Evolutionary conservation across 2,113 vertebrate species (phyloP).

Genomic region (Thunnus maccoyii): DNA sequence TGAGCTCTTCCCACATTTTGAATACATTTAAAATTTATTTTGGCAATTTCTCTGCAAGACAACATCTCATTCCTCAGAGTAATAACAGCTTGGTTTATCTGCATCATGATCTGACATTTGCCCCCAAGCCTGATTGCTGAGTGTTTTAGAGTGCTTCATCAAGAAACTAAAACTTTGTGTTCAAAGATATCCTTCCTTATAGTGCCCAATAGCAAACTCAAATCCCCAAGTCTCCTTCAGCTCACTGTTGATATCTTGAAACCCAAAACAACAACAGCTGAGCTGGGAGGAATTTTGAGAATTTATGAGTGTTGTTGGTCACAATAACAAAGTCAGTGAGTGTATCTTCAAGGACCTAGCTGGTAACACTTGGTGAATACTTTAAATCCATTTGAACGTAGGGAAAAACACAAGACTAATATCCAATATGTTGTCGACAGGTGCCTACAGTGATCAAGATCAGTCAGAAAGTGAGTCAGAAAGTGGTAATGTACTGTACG

Average conservation of each 20-base stretch:
- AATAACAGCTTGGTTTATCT: slow-evolving; percentile 40
- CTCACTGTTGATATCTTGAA: slow-evolving; percentile 17
- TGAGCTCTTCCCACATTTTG: not conserved
- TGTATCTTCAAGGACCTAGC: not conserved
- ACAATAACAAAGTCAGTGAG: slow-evolving; percentile 18
- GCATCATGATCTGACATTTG: slow-evolving; percentile 51
- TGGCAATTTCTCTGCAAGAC: slow-evolving; percentile 22
- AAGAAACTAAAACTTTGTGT: slow-evolving; percentile 30
- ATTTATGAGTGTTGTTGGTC: slow-evolving; percentile 4
- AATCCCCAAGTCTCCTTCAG: slow-evolving; percentile 25
- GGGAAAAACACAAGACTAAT: not conserved
- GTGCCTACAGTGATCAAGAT: slow-evolving; percentile 1
- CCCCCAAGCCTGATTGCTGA: slow-evolving; percentile 43
- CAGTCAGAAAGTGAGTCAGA: not conserved
- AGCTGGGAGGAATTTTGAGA: slow-evolving; percentile 8
- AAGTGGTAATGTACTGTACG: slow-evolving; percentile 6
- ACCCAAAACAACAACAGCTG: slow-evolving; percentile 28
- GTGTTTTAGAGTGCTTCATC: slow-evolving; percentile 46
- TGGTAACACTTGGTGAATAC: not conserved
- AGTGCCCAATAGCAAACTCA: slow-evolving; percentile 18
- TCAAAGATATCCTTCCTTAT: slow-evolving; percentile 34
- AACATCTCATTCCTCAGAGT: slow-evolving; percentile 37
- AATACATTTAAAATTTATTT: slow-evolving; percentile 6
- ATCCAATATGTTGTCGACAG: not conserved
- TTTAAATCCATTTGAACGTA: not conserved